These are phyloP conservation scores for Bradysia coprophila DNA, from an alignment of 1,140 invertebrate species.

Conservation along the genomic window DNA sequence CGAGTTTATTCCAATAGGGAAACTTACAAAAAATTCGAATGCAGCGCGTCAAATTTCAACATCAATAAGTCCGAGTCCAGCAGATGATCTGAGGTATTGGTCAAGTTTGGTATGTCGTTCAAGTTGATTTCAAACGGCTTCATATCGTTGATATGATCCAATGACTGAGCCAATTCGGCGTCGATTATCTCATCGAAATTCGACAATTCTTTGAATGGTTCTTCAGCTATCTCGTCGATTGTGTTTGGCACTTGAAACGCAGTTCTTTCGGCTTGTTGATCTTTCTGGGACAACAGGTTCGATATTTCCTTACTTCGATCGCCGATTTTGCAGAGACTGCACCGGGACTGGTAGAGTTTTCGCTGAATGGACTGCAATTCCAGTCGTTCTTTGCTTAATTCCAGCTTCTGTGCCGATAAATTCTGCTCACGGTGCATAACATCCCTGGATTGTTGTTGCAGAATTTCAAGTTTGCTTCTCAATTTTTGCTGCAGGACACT, in stretches of 20 bases:
- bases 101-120: background rate
- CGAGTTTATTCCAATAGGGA: too few relatives aligned
- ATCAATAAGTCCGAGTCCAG: background rate
- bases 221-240: background rate
- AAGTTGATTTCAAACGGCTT: background rate
- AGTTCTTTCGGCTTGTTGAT: background rate
- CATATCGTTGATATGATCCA: background rate
- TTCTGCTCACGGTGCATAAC: conserved; percentile 16
- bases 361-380: conserved; percentile 13
- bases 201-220: background rate
- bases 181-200: background rate
- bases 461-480: conserved; percentile 13
- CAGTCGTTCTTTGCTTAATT: conserved; percentile 17
- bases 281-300: background rate
- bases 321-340: conserved; percentile 18
- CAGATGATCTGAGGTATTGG: background rate
- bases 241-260: background rate
- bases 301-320: conserved; percentile 9
- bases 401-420: conserved; percentile 17
- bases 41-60: background rate
- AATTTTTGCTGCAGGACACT: conserved; percentile 18
- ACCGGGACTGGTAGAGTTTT: conserved; percentile 11
- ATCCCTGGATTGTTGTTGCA: conserved; percentile 13
- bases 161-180: background rate
- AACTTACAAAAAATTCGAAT: background rate